These are phyloP conservation scores for Porites cylindrica DNA, from an alignment of 92 coral and sea anemone species.

Conservation along the genomic window DNA sequence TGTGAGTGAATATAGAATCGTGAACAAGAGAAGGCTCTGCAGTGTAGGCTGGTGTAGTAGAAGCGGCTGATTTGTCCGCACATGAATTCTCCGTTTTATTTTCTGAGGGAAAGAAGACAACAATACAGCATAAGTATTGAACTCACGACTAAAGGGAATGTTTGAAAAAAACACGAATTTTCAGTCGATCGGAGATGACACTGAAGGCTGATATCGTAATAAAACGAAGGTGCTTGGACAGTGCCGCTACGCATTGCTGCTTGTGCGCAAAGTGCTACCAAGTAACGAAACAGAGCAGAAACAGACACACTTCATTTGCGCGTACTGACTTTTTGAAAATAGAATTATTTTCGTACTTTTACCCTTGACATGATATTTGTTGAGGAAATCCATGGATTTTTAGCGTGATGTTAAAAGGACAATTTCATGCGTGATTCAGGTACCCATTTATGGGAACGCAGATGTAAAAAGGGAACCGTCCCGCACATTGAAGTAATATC, in stretches of 20 bases:
- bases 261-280: slow-evolving; percentile 21
- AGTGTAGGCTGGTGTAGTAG: neutral
- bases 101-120: neutral
- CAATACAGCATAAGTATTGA: neutral
- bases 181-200: neutral
- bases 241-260: slow-evolving; percentile 19
- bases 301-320: neutral
- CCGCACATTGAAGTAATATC: neutral
- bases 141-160: neutral
- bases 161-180: neutral
- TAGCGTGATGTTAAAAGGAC: neutral
- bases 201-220: slow-evolving; percentile 4
- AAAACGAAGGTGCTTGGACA: neutral
- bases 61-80: neutral
- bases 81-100: slow-evolving; percentile 23
- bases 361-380: neutral
- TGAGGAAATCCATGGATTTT: neutral
- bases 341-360: neutral
- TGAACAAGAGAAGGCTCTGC: neutral
- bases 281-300: slow-evolving; percentile 24
- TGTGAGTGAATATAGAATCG: neutral
- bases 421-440: neutral
- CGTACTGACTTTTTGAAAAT: neutral
- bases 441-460: neutral
- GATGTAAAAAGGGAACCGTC: neutral